Conservation (phyloP, 1,140 invertebrate genomes). For the Orchestia grillus region DNA sequence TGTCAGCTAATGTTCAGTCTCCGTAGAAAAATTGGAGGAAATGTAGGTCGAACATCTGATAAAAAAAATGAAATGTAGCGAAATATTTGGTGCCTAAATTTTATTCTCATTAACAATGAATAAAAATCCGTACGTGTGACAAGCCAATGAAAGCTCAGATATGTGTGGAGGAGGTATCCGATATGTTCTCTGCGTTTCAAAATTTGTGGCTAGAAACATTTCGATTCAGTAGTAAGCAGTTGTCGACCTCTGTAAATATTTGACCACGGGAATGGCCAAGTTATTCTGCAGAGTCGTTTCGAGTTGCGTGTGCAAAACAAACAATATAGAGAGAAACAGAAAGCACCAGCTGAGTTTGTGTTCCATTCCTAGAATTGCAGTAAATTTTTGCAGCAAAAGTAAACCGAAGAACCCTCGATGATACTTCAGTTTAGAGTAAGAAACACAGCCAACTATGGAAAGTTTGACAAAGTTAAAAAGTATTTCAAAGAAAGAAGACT, state of each 20-base stretch:
- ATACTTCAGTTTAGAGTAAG: background rate
- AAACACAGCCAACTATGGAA: background rate
- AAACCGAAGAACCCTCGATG: background rate
- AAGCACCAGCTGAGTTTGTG: background rate
- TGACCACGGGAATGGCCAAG: background rate
- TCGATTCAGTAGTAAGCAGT: background rate
- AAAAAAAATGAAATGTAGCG: background rate
- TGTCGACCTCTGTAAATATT: constrained; percentile 21
- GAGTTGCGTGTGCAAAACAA: background rate
- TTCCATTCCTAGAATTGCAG: background rate
- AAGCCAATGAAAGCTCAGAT: background rate
- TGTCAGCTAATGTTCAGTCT: background rate
- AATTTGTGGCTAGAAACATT: background rate
- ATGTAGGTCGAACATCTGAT: background rate
- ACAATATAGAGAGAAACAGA: background rate
- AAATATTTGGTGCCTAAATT: background rate
- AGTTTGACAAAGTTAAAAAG: background rate
- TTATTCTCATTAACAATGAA: background rate
- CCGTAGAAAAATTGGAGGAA: background rate
- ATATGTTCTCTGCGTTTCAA: background rate
- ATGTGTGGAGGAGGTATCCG: background rate
- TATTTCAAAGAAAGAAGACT: background rate
- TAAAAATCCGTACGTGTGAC: background rate
- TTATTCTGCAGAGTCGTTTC: constrained; percentile 22
- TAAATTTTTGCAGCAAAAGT: background rate